Percentiles rank a stretch among this genome's conserved stretches.
These are phyloP conservation scores for Oceanodroma tethys DNA, from an alignment of 2,113 vertebrate genomes.

Conservation along the genomic window DNA sequence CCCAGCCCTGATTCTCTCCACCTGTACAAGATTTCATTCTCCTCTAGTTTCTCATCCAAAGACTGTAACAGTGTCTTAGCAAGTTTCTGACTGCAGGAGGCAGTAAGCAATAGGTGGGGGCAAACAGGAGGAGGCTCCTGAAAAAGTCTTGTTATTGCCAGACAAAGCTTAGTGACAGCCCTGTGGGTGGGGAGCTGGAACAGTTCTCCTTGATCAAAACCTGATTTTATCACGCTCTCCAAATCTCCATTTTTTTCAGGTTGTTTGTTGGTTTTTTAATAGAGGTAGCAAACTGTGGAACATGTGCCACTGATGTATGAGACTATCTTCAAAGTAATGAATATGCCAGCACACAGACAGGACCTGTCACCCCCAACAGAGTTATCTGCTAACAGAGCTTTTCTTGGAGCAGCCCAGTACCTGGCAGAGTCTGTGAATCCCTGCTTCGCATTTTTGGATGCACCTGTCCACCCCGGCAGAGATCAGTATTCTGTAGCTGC, in stretches of 20 bases:
- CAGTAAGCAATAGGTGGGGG: not conserved
- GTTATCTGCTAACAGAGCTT: not conserved
- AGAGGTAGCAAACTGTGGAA: not conserved
- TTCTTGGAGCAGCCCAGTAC: not conserved
- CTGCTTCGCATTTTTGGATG: not conserved
- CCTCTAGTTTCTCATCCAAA: not conserved
- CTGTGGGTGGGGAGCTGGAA: rapidly evolving
- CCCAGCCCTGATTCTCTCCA: not conserved
- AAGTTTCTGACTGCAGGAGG: not conserved
- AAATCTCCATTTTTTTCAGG: not conserved
- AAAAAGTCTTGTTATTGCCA: not conserved
- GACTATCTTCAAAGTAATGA: not conserved
- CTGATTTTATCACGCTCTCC: not conserved
- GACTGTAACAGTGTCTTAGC: not conserved
- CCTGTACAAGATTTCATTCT: not conserved
- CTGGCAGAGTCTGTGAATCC: not conserved
- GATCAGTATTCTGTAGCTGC: not conserved
- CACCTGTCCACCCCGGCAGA: rapidly evolving
- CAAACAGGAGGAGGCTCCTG: not conserved
- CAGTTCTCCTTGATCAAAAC: not conserved
- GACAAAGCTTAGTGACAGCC: not conserved
- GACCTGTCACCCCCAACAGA: not conserved
- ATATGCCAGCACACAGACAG: not conserved
- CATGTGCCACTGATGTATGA: not conserved
- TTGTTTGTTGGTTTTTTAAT: not conserved